Conservation (phyloP, 30 jellyfish, hydroid and myxozoan genomes). For the Turritopsis rubra region DNA sequence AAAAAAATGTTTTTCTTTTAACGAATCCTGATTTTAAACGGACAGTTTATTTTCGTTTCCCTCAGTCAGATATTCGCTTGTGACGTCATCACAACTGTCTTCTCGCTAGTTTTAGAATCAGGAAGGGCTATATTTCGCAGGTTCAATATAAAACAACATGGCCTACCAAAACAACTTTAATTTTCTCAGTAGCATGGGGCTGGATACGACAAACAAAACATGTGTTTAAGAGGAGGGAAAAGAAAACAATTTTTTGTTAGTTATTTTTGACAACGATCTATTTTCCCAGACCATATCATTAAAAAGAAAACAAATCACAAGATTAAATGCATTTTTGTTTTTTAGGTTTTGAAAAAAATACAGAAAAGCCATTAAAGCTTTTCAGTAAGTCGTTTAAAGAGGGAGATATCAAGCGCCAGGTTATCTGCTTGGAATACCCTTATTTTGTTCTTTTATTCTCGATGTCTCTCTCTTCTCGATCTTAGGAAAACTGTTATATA, state of each 20-base stretch:
- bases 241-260: neutral
- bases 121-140: neutral
- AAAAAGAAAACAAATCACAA: neutral
- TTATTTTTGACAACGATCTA: neutral
- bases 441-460: too few relatives aligned
- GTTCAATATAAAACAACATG: neutral
- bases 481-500: neutral
- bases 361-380: neutral
- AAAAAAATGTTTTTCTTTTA: neutral
- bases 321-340: neutral
- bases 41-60: neutral
- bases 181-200: neutral
- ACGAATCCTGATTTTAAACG: neutral
- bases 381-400: too few relatives aligned
- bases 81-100: neutral
- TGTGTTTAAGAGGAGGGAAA: neutral
- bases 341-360: neutral
- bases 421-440: too few relatives aligned
- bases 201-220: neutral
- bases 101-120: neutral
- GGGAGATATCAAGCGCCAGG: too few relatives aligned
- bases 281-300: neutral
- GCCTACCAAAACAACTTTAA: neutral
- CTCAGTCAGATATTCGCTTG: neutral
- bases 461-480: neutral